Evolutionary conservation across 2,888 invertebrate species (phyloP).

Genomic region (Chorisops tibialis): DNA sequence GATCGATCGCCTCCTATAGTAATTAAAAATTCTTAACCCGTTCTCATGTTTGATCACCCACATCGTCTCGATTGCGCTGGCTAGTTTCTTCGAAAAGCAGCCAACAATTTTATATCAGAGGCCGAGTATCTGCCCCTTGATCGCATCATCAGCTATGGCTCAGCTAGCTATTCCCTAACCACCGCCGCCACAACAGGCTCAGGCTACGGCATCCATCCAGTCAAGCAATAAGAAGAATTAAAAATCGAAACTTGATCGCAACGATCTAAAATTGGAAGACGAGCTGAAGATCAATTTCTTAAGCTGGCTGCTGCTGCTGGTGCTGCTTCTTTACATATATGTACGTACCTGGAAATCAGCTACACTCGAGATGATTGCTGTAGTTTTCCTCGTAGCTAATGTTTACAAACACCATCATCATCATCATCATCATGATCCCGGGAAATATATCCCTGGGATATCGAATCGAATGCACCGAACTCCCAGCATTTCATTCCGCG

Average conservation of each 20-base stretch:
- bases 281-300: slow-evolving; percentile 12
- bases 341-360: slow-evolving; percentile 14
- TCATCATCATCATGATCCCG: slow-evolving; percentile 14
- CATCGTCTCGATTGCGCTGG: not conserved
- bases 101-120: too few species aligned
- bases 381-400: slow-evolving; percentile 10
- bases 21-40: slow-evolving; percentile 19
- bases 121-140: too few species aligned
- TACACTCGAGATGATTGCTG: slow-evolving; percentile 5
- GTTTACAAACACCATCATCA: slow-evolving; percentile 24
- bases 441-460: not conserved
- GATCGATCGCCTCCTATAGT: not conserved
- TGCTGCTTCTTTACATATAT: not conserved
- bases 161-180: too few species aligned
- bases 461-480: not conserved
- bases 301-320: not conserved
- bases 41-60: slow-evolving; percentile 17
- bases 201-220: too few species aligned
- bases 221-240: not conserved
- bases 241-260: slow-evolving; percentile 18
- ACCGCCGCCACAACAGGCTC: too few species aligned
- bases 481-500: not conserved
- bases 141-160: too few species aligned
- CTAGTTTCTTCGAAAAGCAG: too few species aligned
- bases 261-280: slow-evolving; percentile 3